Conservation (phyloP, 2,797 vertebrate species). For the Pipistrellus pipistrellus region DNA sequence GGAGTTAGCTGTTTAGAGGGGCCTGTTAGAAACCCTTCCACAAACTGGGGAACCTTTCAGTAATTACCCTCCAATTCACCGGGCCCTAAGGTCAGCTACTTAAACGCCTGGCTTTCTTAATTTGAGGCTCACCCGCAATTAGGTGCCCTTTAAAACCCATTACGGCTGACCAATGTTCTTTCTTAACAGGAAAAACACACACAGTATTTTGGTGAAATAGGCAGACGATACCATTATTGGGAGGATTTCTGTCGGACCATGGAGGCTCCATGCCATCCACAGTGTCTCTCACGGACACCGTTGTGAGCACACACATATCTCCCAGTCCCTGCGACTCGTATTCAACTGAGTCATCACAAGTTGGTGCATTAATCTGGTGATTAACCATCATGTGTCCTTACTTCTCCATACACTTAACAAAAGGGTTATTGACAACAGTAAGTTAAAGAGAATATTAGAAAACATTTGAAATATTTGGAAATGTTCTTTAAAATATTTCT, state of each 20-base stretch:
- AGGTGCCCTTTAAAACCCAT: constrained; percentile 64
- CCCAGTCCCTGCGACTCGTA: neutral
- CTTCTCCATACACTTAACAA: constrained; percentile 37
- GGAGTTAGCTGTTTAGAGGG: constrained; percentile 78
- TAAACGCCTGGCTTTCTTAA: constrained; percentile 79
- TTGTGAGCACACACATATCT: neutral
- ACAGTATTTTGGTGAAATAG: too few species aligned
- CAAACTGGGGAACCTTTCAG: constrained; percentile 80
- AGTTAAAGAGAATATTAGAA: neutral
- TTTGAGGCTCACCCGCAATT: constrained; percentile 68
- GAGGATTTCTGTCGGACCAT: neutral
- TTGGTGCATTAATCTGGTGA: neutral
- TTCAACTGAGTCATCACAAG: neutral
- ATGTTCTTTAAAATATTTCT: neutral
- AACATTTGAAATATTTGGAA: constrained; percentile 17
- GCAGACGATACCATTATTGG: constrained; percentile 34
- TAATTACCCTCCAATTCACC: constrained; percentile 82
- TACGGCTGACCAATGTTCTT: constrained; percentile 59
- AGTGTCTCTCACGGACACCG: constrained; percentile 9
- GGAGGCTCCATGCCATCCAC: neutral
- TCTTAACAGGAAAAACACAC: constrained; percentile 54
- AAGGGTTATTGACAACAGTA: neutral
- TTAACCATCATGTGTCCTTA: constrained; percentile 21
- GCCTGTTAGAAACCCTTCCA: constrained; percentile 79
- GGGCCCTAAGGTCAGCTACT: constrained; percentile 79